These are phyloP conservation scores for Malurus splendens DNA, from an alignment of 2,797 vertebrate genomes.

Conservation along the genomic window DNA sequence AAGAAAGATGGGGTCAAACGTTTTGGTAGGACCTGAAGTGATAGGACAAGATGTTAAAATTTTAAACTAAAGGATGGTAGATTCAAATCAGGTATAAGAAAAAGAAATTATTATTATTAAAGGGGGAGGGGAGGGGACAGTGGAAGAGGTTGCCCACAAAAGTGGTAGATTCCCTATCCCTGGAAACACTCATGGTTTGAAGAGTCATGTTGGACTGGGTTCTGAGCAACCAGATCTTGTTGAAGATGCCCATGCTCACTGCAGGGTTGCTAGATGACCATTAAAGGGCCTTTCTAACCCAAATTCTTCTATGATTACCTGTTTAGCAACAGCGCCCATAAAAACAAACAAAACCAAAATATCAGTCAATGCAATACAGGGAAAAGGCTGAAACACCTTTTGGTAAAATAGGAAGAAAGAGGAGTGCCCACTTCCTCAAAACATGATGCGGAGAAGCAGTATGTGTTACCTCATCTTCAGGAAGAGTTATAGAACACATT, in stretches of 20 bases:
- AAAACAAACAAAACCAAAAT: neutral
- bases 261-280: neutral
- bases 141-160: neutral
- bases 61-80: neutral
- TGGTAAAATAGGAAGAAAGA: neutral
- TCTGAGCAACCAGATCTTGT: neutral
- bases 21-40: neutral
- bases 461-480: neutral
- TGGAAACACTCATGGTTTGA: neutral
- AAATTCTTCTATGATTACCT: neutral
- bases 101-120: neutral
- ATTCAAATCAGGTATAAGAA: neutral
- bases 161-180: neutral
- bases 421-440: neutral
- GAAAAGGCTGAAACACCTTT: neutral
- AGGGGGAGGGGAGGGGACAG: neutral
- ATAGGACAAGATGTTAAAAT: fast-evolving
- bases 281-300: neutral
- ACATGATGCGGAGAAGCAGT: neutral
- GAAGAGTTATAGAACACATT: neutral
- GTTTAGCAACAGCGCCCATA: neutral
- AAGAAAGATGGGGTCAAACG: neutral
- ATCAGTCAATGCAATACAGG: neutral
- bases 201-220: neutral
- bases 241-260: neutral